Conservation (phyloP, 2,888 invertebrate species). For the Pyrrhia umbra region DNA sequence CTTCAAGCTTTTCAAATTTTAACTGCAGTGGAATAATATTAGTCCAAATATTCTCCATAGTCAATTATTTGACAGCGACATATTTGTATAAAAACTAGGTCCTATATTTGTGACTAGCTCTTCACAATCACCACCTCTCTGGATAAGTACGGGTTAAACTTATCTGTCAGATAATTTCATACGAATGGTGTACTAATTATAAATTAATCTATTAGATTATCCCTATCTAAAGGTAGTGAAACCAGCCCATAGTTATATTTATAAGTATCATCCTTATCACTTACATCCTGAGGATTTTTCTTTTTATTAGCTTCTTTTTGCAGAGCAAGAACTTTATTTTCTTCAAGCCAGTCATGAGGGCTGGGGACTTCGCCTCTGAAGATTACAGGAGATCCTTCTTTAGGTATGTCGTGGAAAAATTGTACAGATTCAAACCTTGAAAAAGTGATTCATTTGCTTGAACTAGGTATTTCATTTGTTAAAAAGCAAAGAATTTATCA, state of each 20-base stretch:
- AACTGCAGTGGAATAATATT: conserved; percentile 54
- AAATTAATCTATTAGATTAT: too few relatives aligned
- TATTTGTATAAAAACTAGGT: too few relatives aligned
- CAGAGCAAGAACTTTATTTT: conserved; percentile 70
- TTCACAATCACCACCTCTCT: too few relatives aligned
- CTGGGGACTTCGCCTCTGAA: conserved; percentile 73
- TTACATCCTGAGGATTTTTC: conserved; percentile 68
- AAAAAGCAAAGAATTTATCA: background rate
- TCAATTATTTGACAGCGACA: too few relatives aligned
- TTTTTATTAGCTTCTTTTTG: conserved; percentile 72
- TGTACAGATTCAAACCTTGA: conserved; percentile 75
- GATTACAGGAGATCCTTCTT: conserved; percentile 72
- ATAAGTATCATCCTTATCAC: background rate
- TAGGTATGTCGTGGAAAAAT: conserved; percentile 78
- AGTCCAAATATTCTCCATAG: background rate
- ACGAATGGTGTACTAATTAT: too few relatives aligned
- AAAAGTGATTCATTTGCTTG: background rate
- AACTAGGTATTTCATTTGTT: too few relatives aligned
- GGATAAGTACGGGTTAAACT: too few relatives aligned
- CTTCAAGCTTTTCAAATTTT: conserved; percentile 70
- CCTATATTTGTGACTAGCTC: too few relatives aligned
- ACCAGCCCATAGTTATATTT: background rate
- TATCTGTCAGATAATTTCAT: too few relatives aligned
- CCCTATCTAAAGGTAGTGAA: too few relatives aligned
- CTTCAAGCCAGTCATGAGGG: conserved; percentile 76